Conservation (phyloP, 2,113 vertebrate genomes). For the Barnardius zonarius region DNA sequence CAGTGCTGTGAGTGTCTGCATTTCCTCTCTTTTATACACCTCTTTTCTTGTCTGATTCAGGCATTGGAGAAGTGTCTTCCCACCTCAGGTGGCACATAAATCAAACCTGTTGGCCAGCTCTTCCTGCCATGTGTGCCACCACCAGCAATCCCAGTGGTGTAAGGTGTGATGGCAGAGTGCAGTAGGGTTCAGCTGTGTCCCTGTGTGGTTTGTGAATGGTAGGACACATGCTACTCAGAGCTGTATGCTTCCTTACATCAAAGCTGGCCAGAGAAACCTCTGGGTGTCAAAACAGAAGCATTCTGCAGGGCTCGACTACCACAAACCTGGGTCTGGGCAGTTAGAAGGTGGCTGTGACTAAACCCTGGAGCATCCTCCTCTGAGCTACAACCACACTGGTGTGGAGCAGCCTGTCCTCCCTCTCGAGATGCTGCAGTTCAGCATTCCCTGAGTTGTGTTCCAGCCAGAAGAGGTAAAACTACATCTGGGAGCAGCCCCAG, state of each 20-base stretch:
- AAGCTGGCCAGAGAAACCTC: neutral
- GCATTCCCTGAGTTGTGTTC: neutral
- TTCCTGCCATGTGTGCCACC: rapidly evolving
- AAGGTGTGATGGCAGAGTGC: neutral
- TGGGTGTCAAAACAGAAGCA: rapidly evolving
- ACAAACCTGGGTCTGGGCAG: neutral
- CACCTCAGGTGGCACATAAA: neutral
- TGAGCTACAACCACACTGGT: rapidly evolving
- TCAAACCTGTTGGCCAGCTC: neutral
- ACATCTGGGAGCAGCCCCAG: neutral
- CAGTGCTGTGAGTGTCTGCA: neutral
- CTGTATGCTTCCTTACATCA: neutral
- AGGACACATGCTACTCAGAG: rapidly evolving
- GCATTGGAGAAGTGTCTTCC: neutral
- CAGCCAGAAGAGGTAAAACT: neutral
- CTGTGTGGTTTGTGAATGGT: neutral
- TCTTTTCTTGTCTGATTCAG: neutral
- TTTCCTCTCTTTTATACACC: neutral
- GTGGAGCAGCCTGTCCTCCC: neutral
- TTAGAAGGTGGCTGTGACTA: neutral
- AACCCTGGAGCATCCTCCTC: neutral
- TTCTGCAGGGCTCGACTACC: neutral
- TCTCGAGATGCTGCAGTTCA: neutral
- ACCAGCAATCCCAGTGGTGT: neutral
- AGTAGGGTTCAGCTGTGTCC: neutral